These are phyloP conservation scores for Acanthosepion pharaonis DNA, from an alignment of 2,888 invertebrate species.

Conservation along the genomic window DNA sequence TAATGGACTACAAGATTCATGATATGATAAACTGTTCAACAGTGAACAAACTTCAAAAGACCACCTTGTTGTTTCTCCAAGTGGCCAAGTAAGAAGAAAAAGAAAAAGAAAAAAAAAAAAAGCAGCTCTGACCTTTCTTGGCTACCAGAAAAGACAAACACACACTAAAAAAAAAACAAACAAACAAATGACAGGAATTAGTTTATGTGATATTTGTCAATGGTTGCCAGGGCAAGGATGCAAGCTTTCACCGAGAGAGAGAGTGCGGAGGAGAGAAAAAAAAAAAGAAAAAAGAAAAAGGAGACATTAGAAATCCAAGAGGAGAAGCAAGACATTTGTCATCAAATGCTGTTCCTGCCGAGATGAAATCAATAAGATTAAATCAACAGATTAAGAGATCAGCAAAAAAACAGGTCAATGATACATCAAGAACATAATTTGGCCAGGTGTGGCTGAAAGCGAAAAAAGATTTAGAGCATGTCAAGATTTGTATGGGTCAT, in stretches of 20 bases:
- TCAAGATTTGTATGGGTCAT: not conserved
- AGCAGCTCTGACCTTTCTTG: not conserved
- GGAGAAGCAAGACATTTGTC: not conserved
- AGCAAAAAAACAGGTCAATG: not conserved
- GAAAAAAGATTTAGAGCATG: not conserved
- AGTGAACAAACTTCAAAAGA: too few relatives aligned
- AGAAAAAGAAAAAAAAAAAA: not conserved
- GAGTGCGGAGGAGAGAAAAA: too few relatives aligned
- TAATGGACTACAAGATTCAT: too few relatives aligned
- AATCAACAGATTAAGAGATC: not conserved
- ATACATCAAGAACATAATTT: not conserved
- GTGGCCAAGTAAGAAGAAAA: not conserved
- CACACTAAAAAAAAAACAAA: not conserved
- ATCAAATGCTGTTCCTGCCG: not conserved
- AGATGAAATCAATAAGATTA: not conserved
- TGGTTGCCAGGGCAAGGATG: not conserved
- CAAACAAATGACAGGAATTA: not conserved
- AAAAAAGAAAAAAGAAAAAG: too few relatives aligned
- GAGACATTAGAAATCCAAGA: not conserved
- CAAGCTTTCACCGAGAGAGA: not conserved
- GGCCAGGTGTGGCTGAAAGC: not conserved
- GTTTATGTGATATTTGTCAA: not conserved
- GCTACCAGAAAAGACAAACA: not conserved
- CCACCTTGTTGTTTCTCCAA: not conserved
- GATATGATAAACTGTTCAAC: too few relatives aligned